Conservation (phyloP, 2,888 invertebrate species). For the Morpho deidamia region DNA sequence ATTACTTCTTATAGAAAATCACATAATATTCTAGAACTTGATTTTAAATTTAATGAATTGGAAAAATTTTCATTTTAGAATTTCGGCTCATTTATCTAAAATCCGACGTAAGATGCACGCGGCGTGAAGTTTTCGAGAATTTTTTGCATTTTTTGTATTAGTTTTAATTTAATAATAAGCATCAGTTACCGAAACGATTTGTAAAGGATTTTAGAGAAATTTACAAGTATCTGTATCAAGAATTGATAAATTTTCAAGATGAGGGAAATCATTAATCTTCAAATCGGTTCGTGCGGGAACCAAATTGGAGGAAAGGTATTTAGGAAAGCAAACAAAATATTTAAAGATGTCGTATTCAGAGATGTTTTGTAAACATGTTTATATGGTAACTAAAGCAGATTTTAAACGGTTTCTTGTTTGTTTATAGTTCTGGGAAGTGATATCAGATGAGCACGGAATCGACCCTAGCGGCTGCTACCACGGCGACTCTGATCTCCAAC, state of each 20-base stretch:
- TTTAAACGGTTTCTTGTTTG: background rate
- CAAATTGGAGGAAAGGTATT: conserved; percentile 88
- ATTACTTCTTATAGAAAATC: conserved; percentile 14
- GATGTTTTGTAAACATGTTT: background rate
- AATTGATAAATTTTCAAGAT: conserved; percentile 55
- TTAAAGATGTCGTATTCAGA: too few relatives aligned
- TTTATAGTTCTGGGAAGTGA: conserved; percentile 54
- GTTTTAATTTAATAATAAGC: conserved; percentile 71
- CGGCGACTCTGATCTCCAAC: conserved; percentile 84
- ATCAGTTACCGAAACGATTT: conserved; percentile 45
- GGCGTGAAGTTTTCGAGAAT: conserved; percentile 39
- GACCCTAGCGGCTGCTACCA: conserved; percentile 70
- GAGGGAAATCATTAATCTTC: conserved; percentile 90
- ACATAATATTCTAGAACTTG: conserved; percentile 40
- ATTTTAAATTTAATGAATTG: conserved; percentile 32
- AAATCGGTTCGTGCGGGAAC: conserved; percentile 77
- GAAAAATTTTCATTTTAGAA: conserved; percentile 1
- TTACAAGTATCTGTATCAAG: conserved; percentile 46
- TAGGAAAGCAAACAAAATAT: too few relatives aligned
- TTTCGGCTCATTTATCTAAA: conserved; percentile 41
- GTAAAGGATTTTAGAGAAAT: conserved; percentile 49
- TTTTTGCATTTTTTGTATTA: conserved; percentile 40
- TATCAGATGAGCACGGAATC: conserved; percentile 42
- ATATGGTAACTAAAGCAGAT: background rate
- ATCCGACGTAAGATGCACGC: conserved; percentile 58